Base-by-base conservation (phyloP, 2,888 invertebrate genomes). In the Dicyrtoma fusca region DNA sequence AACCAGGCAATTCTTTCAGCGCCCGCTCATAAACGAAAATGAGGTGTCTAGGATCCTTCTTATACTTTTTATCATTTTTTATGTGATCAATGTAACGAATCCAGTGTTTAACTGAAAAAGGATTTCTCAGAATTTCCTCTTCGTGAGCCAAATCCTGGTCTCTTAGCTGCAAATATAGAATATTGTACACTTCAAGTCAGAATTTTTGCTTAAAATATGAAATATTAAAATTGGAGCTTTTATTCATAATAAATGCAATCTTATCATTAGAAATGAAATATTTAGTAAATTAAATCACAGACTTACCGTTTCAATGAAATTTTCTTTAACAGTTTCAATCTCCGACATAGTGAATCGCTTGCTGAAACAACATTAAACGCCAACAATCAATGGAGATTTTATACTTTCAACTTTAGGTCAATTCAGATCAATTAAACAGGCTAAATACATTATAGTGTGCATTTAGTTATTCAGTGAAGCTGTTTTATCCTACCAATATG, bases 91-190 rank as follows among this genome's bases (percentile, higher is more conserved):
- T 94, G 82, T 98, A 99, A 19, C 99, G 88, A 69, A 97, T 87
- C 99, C 99, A 99, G 83, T 97, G 96, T 84, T 97, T 97, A 0
- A 99, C 94, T 1, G 97, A 97, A 84, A 91, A 97, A 0, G 97
- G 96, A 85, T 99, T 99, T 76, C 98, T 87, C 49, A 99, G 86
- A 81, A 99, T 97, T 85, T 99, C 99, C 84, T 99, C 99, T 84
- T 99, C 99, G 83, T 96, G 99, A 0, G 97, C 95, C 51, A 99
- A 86, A 85, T 99, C 99, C 82, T 97, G 96, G 83, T 97, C 96
- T 76, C 89, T 90, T 91, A 93, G 83, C 77, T 79, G 64, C 34
- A 69, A 62, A 57, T 34, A 34, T 34, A 5, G 34, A n/a, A n/a
- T n/a, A n/a, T n/a, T n/a, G n/a, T n/a, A n/a, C n/a, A n/a, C n/a